These are phyloP conservation scores for Lepeophtheirus nordmannii DNA, from an alignment of 2,888 invertebrate genomes.

Conservation along the genomic window DNA sequence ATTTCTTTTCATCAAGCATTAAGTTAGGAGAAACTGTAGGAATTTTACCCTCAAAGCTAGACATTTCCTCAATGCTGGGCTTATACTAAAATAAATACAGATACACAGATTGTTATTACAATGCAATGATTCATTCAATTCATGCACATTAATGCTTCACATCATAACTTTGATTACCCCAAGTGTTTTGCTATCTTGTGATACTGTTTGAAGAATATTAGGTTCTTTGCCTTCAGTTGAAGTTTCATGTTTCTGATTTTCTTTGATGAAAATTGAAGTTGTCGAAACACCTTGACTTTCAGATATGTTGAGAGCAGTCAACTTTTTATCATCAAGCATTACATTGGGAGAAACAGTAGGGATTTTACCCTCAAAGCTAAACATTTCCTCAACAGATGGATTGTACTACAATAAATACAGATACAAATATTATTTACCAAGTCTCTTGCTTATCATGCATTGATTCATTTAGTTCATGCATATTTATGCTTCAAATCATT, in stretches of 20 bases:
- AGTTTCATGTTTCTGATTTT: not conserved
- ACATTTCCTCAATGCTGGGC: not conserved
- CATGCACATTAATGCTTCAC: not conserved
- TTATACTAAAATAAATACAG: not conserved
- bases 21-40: not conserved
- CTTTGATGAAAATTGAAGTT: not conserved
- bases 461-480: not conserved
- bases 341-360: not conserved
- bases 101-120: not conserved
- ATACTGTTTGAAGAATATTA: not conserved
- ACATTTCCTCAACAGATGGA: not conserved
- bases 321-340: not conserved
- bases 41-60: not conserved
- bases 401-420: not conserved
- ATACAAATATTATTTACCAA: not conserved
- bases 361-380: not conserved
- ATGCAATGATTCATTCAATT: not conserved
- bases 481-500: not conserved
- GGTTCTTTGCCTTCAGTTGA: not conserved
- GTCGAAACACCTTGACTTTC: not conserved
- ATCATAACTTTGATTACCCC: not conserved
- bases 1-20: not conserved
- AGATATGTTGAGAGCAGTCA: not conserved
- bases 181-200: slow-evolving; percentile 4
- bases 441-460: not conserved